These are phyloP conservation scores for Alauda arvensis DNA, from an alignment of 2,797 vertebrate genomes.

Conservation along the genomic window DNA sequence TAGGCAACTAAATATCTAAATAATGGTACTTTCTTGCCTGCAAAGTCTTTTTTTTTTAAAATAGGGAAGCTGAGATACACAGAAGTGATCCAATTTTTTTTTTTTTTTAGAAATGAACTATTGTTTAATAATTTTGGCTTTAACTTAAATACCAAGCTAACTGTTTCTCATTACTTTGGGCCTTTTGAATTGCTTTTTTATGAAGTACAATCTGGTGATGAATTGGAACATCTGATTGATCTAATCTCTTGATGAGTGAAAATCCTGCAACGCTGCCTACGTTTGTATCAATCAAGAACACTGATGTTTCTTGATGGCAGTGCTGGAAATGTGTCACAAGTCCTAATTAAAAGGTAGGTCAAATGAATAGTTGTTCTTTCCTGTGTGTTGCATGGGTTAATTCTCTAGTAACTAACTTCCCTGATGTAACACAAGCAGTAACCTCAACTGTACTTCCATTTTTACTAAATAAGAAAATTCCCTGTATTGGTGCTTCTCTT, in stretches of 20 bases:
- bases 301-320: not conserved
- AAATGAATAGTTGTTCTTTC: not conserved
- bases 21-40: not conserved
- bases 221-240: not conserved
- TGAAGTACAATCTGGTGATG: not conserved
- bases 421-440: not conserved
- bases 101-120: not conserved
- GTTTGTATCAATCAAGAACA: not conserved
- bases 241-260: not conserved
- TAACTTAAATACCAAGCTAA: not conserved
- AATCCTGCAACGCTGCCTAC: not conserved
- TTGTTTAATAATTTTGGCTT: not conserved
- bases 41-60: not conserved
- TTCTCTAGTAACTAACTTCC: not conserved
- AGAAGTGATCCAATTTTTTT: not conserved
- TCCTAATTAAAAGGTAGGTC: not conserved
- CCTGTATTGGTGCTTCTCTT: not conserved
- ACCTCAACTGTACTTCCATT: not conserved
- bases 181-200: not conserved
- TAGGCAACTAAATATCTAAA: not conserved
- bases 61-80: not conserved
- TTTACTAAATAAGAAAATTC: not conserved
- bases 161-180: not conserved
- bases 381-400: not conserved
- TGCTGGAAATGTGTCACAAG: not conserved